These are phyloP conservation scores for Xanthia icteritia DNA, from an alignment of 2,888 invertebrate genomes.

Conservation along the genomic window DNA sequence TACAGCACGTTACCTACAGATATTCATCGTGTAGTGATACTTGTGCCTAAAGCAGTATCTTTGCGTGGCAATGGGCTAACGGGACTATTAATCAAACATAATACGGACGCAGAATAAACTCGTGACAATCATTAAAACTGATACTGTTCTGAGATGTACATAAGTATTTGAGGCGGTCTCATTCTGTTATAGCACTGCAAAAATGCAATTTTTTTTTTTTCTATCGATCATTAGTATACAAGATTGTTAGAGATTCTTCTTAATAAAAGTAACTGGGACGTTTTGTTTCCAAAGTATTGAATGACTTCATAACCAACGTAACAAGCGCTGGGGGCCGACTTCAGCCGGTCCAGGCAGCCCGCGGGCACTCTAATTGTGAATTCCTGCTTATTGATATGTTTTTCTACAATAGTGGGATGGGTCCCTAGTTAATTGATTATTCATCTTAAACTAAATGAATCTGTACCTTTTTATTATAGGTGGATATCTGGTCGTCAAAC, in stretches of 20 bases:
- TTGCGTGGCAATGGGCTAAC: neutral
- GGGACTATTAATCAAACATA: no score
- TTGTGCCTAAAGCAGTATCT: neutral
- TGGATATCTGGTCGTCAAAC: neutral
- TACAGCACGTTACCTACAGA: neutral
- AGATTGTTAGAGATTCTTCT: neutral
- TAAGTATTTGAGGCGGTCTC: no score
- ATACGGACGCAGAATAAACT: no score
- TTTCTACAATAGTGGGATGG: neutral
- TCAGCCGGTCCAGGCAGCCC: neutral
- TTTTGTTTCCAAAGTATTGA: neutral
- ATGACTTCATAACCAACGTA: neutral
- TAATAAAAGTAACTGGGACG: neutral
- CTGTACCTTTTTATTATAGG: neutral
- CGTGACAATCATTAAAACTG: no score
- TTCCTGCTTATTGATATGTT: neutral
- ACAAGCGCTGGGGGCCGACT: neutral
- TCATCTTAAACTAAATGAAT: neutral
- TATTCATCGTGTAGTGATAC: neutral
- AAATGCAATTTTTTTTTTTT: no score
- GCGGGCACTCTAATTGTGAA: neutral
- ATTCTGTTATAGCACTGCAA: no score
- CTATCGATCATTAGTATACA: no score
- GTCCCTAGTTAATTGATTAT: neutral
- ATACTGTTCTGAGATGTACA: no score